These are phyloP conservation scores for Ornithoptera alexandrae DNA, from an alignment of 2,888 invertebrate species.

Conservation along the genomic window DNA sequence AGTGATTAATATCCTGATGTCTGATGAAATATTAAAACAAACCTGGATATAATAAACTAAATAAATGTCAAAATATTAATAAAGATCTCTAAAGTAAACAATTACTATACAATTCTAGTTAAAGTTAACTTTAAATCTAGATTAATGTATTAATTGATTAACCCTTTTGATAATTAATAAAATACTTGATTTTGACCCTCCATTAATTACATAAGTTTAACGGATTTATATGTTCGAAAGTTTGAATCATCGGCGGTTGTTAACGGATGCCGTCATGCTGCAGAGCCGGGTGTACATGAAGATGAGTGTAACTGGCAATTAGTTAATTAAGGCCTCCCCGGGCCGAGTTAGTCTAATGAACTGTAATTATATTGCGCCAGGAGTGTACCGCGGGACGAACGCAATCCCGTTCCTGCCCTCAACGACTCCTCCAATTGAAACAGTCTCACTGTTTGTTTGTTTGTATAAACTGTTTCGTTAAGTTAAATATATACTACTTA, in stretches of 20 bases:
- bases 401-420: conserved; percentile 21
- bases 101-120: too few relatives aligned
- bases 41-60: too few relatives aligned
- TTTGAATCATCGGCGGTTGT: conserved; percentile 26
- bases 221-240: neutral
- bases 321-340: conserved; percentile 62
- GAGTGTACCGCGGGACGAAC: conserved; percentile 14
- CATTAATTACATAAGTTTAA: too few relatives aligned
- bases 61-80: too few relatives aligned
- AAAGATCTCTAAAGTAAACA: too few relatives aligned
- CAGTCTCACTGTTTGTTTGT: conserved; percentile 2
- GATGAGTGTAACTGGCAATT: conserved; percentile 46
- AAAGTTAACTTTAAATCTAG: too few relatives aligned
- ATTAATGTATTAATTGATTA: too few relatives aligned
- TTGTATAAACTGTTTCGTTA: neutral
- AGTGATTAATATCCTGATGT: too few relatives aligned
- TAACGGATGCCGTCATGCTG: conserved; percentile 25
- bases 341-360: conserved; percentile 57
- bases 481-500: neutral
- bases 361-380: conserved; percentile 67
- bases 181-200: too few relatives aligned
- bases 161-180: too few relatives aligned
- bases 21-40: too few relatives aligned
- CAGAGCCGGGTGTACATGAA: conserved; percentile 34
- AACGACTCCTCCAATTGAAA: conserved; percentile 26